A percentile compares a stretch with the other conserved stretches of the same genome.
These are phyloP conservation scores for Mirounga angustirostris DNA, from an alignment of 2,113 vertebrate species.

Conservation along the genomic window DNA sequence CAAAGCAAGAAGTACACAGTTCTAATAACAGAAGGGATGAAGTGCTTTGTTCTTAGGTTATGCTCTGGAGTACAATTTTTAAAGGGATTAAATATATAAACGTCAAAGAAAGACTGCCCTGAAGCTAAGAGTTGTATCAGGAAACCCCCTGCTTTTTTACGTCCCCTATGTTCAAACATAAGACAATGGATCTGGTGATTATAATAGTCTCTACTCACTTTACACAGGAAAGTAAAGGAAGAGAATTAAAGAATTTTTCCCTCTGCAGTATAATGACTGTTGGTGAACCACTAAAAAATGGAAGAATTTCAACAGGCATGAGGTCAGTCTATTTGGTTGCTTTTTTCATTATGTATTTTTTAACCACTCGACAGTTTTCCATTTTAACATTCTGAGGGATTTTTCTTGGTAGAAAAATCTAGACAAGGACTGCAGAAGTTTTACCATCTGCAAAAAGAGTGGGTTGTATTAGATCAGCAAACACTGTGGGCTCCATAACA, in stretches of 20 bases:
- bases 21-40: constrained; percentile 76
- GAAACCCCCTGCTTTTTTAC: constrained; percentile 66
- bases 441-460: constrained; percentile 79
- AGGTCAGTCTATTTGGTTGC: constrained; percentile 74
- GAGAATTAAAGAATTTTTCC: constrained; percentile 64
- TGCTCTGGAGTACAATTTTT: constrained; percentile 76
- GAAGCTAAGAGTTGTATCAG: constrained; percentile 66
- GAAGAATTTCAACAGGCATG: constrained; percentile 66
- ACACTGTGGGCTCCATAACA: constrained; percentile 75
- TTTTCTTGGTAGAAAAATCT: constrained; percentile 70
- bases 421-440: constrained; percentile 77
- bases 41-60: constrained; percentile 80
- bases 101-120: constrained; percentile 78
- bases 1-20: constrained; percentile 74
- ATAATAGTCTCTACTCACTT: constrained; percentile 57
- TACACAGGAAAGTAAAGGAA: constrained; percentile 53
- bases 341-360: constrained; percentile 71
- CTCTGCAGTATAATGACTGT: constrained; percentile 41
- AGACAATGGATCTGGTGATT: constrained; percentile 70
- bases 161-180: constrained; percentile 57
- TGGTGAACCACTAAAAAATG: constrained; percentile 55
- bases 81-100: constrained; percentile 76
- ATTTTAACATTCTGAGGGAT: constrained; percentile 77
- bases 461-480: constrained; percentile 77
- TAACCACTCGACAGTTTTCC: constrained; percentile 72